Evolutionary conservation across 1,140 invertebrate genomes (phyloP).

Genomic region (Solen grandis): DNA sequence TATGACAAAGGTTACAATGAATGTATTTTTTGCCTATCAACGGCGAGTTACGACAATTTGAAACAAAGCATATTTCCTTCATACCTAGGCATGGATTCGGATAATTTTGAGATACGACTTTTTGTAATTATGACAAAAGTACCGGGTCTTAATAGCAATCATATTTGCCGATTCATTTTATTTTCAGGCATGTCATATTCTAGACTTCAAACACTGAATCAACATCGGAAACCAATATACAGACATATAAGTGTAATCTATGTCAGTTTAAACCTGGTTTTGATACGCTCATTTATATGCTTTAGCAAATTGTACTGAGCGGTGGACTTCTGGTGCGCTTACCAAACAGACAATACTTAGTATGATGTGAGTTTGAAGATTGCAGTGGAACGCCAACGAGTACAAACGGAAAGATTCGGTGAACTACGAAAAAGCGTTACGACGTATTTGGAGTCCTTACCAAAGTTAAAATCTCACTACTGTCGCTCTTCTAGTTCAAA

Average conservation of each 20-base stretch:
- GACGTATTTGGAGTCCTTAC: background rate
- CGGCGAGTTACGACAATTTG: too few species aligned
- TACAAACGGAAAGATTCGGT: background rate
- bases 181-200: slow-evolving; percentile 40
- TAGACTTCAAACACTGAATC: slow-evolving; percentile 20
- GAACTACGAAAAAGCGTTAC: background rate
- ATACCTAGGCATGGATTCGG: too few species aligned
- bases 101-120: slow-evolving; percentile 3
- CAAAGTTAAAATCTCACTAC: slow-evolving; percentile 44
- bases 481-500: slow-evolving; percentile 13
- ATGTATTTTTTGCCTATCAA: background rate
- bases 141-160: background rate
- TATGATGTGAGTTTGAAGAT: too few species aligned
- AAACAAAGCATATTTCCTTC: too few species aligned
- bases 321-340: too few species aligned
- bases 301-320: too few species aligned
- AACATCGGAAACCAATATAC: too few species aligned
- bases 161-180: background rate
- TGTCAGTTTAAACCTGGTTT: too few species aligned
- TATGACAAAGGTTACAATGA: background rate
- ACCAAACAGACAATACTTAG: too few species aligned
- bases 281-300: too few species aligned
- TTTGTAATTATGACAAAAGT: background rate
- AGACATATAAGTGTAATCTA: too few species aligned
- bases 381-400: background rate